Evolutionary conservation across 2,113 vertebrate species (phyloP), one percentile per base, ranked within the genome.

Genomic region (Heterochromis multidens): DNA sequence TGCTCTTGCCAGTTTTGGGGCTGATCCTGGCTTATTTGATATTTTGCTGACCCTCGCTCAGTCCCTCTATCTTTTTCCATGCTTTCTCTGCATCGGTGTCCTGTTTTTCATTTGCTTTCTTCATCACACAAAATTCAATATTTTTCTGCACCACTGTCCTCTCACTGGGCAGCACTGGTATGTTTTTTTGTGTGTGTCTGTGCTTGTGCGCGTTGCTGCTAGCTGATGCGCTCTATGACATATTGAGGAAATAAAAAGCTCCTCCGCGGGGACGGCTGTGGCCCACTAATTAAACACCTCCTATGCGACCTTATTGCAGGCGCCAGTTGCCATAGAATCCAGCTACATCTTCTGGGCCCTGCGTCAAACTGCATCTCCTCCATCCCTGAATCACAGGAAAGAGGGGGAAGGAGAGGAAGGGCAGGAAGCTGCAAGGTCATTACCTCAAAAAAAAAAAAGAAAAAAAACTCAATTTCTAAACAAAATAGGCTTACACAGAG

Each of bases 271-370:
- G 96, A 95, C 52, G 35, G 85, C 88, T 87, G 90, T 89, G 84
- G 93, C 89, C 91, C 93, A 91, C 95, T 96, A 96, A 96, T 97
- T 96, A 96, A 96, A 96, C 96, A 95, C 95, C 94, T 95, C 89
- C 89, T 84, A 91, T 81, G 92, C 86, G 90, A 95, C 95, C 94
- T 95, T 96, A 96, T 94, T 95, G 94, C 92, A 84, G 93, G 67
- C 63, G 40, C 88, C 87, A 94, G 91, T 95, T 96, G 90, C 93
- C 90, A 91, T 87, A 91, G 89, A 89, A 82, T n/a, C 88, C 59
- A 90, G 87, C 86, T 92, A 60, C 92, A 91, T 92, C 89, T 88
- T 93, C 77, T 23, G 81, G 78, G 25, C 59, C 85, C 89, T 83
- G 89, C 86, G 81, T 94, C 94, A 94, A 93, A 94, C 93, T 91